Conservation (phyloP, 64 coral and sea anemone genomes). For the Montipora sp. region DNA sequence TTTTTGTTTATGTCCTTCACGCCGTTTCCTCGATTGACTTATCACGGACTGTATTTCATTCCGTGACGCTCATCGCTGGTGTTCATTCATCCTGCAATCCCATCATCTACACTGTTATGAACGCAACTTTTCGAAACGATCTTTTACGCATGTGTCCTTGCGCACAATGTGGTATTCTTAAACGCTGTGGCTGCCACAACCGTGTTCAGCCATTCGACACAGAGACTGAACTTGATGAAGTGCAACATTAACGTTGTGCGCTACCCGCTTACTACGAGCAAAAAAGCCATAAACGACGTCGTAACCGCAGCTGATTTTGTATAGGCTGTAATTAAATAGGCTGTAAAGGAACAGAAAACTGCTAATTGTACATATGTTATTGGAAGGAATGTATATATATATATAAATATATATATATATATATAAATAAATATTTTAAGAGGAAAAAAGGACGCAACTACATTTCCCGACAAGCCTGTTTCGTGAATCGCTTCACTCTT, state of each 20-base stretch:
- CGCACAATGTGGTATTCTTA: not conserved
- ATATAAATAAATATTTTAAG: too few relatives aligned
- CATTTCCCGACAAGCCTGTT: too few relatives aligned
- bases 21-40: constrained; percentile 54
- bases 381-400: too few relatives aligned
- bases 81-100: constrained; percentile 90
- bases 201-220: constrained; percentile 13
- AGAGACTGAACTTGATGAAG: not conserved
- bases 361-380: too few relatives aligned
- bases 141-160: constrained; percentile 46
- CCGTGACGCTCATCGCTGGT: constrained; percentile 73
- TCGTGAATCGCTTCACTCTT: too few relatives aligned
- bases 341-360: too few relatives aligned
- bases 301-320: too few relatives aligned
- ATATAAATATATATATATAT: too few relatives aligned
- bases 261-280: too few relatives aligned
- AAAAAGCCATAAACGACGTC: too few relatives aligned
- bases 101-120: constrained; percentile 91
- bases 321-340: too few relatives aligned
- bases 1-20: constrained; percentile 84
- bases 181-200: not conserved
- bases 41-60: constrained; percentile 45
- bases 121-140: constrained; percentile 81
- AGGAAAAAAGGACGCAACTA: too few relatives aligned
- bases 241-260: not conserved